These are phyloP conservation scores for Cacoxenus indagator DNA, from an alignment of 2,888 invertebrate species.

Conservation along the genomic window DNA sequence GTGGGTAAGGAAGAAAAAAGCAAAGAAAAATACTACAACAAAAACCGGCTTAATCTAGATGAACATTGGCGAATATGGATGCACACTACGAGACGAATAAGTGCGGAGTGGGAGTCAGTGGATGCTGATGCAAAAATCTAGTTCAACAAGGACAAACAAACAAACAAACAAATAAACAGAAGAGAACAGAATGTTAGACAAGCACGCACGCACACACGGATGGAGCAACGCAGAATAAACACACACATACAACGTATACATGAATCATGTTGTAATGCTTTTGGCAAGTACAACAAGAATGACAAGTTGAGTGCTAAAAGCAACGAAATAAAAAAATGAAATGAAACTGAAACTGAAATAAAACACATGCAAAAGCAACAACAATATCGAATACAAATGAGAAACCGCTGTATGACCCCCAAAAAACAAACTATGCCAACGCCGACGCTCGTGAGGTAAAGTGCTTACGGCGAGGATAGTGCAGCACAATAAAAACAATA, in stretches of 20 bases:
- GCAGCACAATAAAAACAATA: background rate
- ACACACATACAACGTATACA: background rate
- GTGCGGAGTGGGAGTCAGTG: background rate
- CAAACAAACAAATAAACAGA: slow-evolving; percentile 1
- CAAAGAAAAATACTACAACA: background rate
- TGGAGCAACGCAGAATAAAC: background rate
- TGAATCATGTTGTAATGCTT: slow-evolving; percentile 5
- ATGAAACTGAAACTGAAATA: slow-evolving; percentile 18
- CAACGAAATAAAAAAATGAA: slow-evolving; percentile 17
- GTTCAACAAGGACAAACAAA: slow-evolving; percentile 20
- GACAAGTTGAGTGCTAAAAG: background rate
- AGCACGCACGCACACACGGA: background rate
- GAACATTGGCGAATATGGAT: slow-evolving; percentile 5
- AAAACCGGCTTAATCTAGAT: slow-evolving; percentile 26
- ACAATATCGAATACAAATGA: too few relatives aligned
- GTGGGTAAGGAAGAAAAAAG: background rate
- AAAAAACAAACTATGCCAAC: background rate
- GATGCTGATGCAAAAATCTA: slow-evolving; percentile 18
- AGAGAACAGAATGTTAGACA: background rate
- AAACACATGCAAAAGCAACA: background rate
- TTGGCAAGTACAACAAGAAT: background rate
- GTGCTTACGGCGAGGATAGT: too few relatives aligned
- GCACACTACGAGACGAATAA: background rate
- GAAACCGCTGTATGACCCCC: background rate
- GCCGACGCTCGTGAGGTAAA: background rate